Evolutionary conservation across 2,113 vertebrate species (phyloP), one percentile per base, ranked within the genome.

Genomic region (Lonchura striata): DNA sequence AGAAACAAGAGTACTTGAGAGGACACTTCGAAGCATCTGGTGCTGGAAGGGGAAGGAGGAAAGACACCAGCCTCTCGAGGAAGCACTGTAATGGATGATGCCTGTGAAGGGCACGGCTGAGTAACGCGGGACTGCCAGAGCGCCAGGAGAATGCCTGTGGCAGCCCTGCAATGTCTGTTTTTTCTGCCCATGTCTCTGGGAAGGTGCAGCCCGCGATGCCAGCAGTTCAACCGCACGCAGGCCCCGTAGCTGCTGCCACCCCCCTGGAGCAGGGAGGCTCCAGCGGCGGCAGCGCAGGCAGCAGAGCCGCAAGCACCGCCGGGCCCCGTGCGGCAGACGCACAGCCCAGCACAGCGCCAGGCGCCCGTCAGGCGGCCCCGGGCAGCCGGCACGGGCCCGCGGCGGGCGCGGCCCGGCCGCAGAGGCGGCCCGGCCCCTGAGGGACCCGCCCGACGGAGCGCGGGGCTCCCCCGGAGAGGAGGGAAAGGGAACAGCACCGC

Each of bases 401-500:
- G 2, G 12, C 2, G 30, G 11, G 39, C 5, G 7, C 8, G 19
- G 15, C 25, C 18, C 14, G 13, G 20, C 4, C 7, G 17, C 37
- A 2, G 22, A 57, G 76, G 18, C 4, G 7, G 19, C 5, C 15
- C 11, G 6, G 74, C 2, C 3, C n/a, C 33, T 4, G 42, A 49
- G 9, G 13, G 65, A 47, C 11, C 0, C 18, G 9, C 22, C 23
- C 7, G 22, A 33, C 7, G 15, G 9, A 35, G 12, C 5, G 4
- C 23, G 11, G 2, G 33, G 33, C 44, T 17, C 6, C 33, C 22
- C 14, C 1, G 7, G 20, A 20, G 23, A 10, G 33, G 15, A 12
- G 3, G 13, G 3, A 76, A 15, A 20, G 4, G 2, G 8, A 2
- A 1, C 14, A 5, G 31, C 24, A 8, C 5, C 27, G 15, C 11